Evolutionary conservation across 2,888 invertebrate species (phyloP), one percentile per base, ranked within the genome.

Genomic region (Chelonus formosanus): DNA sequence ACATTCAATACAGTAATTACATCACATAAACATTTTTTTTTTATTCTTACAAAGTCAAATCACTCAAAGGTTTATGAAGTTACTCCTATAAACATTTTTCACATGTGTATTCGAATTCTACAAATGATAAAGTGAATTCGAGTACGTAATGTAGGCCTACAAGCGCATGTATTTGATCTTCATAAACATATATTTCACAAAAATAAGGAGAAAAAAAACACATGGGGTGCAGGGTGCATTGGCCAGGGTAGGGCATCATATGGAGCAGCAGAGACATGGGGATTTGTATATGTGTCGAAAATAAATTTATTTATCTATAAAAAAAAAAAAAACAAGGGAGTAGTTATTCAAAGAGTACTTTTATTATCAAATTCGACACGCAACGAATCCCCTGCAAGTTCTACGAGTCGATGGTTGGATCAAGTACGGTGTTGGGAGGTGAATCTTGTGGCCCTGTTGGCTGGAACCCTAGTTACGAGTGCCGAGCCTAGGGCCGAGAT

Each of bases 381-480:
- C 20, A 48, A 31, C 43, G 52, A 40, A 60, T 60, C 50, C 60
- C 50, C 52, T 34, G 5, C 34, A 44, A 66, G 45, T 67, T 67
- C 66, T 67, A 67, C 62, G 66, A 67, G 66, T 66, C 67, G 58
- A 58, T 62, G 54, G 35, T 53, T 67, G 60, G 63, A 66, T 59
- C 71, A 75, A 78, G 79, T 80, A 83, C 83, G 81, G 82, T 77
- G 78, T 71, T 81, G 63, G 78, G 76, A 76, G 80, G 78, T 81
- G 79, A 79, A 75, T 71, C 76, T 78, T 76, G 76, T 31, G 82
- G 81, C 78, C 82, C 80, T 76, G 82, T 77, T 76, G 81, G 80
- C 80, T 76, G 82, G 84, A 82, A 82, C 81, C 83, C 84, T 84
- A 84, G 84, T 84, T 84, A 84, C 84, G 84, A 84, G 84, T 84